These are phyloP conservation scores for Calycopis cecrops DNA, from an alignment of 1,140 invertebrate genomes.

Conservation along the genomic window DNA sequence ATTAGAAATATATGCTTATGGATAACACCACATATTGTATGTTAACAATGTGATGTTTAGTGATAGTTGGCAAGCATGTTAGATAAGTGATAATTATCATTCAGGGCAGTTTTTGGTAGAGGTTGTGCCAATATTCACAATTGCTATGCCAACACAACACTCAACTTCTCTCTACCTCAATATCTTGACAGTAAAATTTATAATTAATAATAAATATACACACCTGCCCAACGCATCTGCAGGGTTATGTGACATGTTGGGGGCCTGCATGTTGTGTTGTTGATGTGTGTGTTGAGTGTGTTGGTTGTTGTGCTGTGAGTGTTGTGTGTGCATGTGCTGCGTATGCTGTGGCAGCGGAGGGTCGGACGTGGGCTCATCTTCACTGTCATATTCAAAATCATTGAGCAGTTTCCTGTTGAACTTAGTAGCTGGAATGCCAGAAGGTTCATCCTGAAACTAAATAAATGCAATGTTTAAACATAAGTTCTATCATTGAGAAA, in stretches of 20 bases:
- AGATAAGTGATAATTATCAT: too few relatives aligned
- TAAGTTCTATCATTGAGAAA: not conserved
- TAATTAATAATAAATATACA: conserved; percentile 10
- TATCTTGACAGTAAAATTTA: too few relatives aligned
- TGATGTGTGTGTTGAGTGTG: conserved; percentile 18
- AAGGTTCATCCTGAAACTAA: conserved; percentile 57
- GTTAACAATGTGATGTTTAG: too few relatives aligned
- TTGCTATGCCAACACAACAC: too few relatives aligned
- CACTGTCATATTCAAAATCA: conserved; percentile 73
- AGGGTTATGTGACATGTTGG: conserved; percentile 36
- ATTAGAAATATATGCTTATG: too few relatives aligned
- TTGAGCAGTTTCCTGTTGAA: conserved; percentile 69
- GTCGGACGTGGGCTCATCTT: conserved; percentile 47
- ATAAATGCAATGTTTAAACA: not conserved
- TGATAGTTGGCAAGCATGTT: too few relatives aligned
- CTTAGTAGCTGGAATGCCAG: conserved; percentile 42
- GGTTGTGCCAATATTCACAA: too few relatives aligned
- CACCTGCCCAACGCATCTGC: conserved; percentile 64
- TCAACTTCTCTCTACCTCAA: too few relatives aligned
- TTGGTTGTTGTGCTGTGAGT: conserved; percentile 17
- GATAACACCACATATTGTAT: too few relatives aligned
- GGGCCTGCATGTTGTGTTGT: conserved; percentile 22
- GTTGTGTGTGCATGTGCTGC: conserved; percentile 22
- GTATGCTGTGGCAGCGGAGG: conserved; percentile 25
- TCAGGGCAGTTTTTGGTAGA: too few relatives aligned